Evolutionary conservation across 2,888 invertebrate species (phyloP).

Genomic region (Brenthis daphne): DNA sequence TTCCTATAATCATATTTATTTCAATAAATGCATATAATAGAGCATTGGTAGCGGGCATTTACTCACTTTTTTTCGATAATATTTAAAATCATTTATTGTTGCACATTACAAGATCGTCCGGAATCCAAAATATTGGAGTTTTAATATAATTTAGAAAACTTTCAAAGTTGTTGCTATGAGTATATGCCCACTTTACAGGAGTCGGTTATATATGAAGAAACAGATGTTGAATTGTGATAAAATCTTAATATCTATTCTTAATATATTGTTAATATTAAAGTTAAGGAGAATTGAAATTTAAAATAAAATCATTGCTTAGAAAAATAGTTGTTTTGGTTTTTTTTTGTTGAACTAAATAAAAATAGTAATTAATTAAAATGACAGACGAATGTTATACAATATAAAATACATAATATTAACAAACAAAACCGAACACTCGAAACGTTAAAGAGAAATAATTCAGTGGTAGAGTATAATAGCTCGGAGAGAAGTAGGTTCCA

Average conservation of each 20-base stretch:
- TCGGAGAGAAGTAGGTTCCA: too few species aligned
- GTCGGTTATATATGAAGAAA: slow-evolving; percentile 7
- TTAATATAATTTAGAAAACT: not conserved
- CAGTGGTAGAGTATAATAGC: too few species aligned
- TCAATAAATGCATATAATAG: not conserved
- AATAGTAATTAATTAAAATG: too few species aligned
- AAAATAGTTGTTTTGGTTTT: too few species aligned
- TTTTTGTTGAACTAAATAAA: too few species aligned
- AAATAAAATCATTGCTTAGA: not conserved
- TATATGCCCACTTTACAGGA: slow-evolving; percentile 12
- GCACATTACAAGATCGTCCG: too few species aligned
- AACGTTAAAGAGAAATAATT: too few species aligned
- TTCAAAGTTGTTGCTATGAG: not conserved
- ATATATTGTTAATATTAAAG: not conserved
- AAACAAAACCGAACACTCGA: too few species aligned
- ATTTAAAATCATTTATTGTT: too few species aligned
- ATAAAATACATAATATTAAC: too few species aligned
- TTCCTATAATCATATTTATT: not conserved
- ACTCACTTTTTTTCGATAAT: not conserved
- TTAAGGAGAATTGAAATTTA: not conserved
- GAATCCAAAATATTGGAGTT: not conserved
- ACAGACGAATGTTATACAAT: too few species aligned
- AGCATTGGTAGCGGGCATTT: slow-evolving; percentile 5
- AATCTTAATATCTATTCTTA: slow-evolving; percentile 1
- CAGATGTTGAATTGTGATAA: not conserved